Conservation (phyloP, 2,113 vertebrate species). For the Seriola rivoliana region DNA sequence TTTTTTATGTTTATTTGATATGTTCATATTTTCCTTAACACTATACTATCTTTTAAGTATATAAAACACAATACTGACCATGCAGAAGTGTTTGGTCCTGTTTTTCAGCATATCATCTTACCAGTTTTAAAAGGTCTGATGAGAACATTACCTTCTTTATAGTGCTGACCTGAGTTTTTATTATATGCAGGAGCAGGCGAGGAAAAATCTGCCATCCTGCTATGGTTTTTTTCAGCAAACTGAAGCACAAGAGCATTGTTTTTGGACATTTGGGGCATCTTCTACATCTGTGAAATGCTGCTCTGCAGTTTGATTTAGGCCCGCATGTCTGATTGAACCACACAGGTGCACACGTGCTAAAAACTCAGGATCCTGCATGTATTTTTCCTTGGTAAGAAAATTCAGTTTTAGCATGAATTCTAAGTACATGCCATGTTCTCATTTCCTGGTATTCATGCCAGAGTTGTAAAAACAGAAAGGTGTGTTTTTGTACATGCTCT, state of each 20-base stretch:
- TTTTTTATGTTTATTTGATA: not conserved
- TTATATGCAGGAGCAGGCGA: not conserved
- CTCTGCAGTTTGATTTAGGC: not conserved
- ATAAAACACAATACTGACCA: not conserved
- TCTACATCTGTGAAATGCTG: not conserved
- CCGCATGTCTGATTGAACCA: not conserved
- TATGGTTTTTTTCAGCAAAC: not conserved
- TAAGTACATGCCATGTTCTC: not conserved
- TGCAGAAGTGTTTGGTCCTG: not conserved
- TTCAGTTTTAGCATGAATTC: not conserved
- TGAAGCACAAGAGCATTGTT: conserved; percentile 2
- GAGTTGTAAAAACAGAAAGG: not conserved
- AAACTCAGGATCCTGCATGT: too few species aligned
- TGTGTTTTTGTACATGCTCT: conserved; percentile 14
- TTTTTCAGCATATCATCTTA: conserved; percentile 24
- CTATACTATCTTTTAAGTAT: too few species aligned
- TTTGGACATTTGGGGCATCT: not conserved
- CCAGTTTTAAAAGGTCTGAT: not conserved
- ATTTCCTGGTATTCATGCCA: not conserved
- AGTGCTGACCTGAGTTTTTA: conserved; percentile 10
- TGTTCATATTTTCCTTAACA: not conserved
- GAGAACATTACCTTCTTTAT: conserved; percentile 22
- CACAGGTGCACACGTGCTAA: not conserved
- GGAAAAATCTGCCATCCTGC: conserved; percentile 6
- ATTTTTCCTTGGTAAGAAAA: not conserved